phyloP scores from a whole-genome alignment of 1,140 invertebrate species.

The Alviniconcha marisindica region DNA sequence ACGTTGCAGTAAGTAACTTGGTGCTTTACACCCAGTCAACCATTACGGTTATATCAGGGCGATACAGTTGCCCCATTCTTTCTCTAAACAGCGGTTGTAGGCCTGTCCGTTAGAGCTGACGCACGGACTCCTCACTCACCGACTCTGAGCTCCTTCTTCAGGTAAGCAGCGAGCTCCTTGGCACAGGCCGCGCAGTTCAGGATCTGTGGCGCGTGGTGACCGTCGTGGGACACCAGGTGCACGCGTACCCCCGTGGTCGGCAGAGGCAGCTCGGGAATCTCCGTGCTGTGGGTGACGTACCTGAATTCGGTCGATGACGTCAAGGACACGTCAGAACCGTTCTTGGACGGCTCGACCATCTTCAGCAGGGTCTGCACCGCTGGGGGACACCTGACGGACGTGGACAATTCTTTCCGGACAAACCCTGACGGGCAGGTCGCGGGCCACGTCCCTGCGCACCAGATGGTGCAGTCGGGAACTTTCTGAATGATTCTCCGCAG shows the following conservation, averaged over 20 bases:
- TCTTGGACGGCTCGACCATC: not conserved
- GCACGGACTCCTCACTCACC: too few species aligned
- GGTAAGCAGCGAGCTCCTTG: not conserved
- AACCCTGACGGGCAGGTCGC: not conserved
- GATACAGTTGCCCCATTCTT: too few species aligned
- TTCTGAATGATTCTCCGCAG: not conserved
- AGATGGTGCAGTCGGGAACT: not conserved
- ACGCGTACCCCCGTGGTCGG: not conserved
- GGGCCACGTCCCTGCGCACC: not conserved
- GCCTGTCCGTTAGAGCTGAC: too few species aligned
- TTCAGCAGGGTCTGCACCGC: not conserved
- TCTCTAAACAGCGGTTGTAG: too few species aligned
- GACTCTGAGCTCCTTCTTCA: not conserved
- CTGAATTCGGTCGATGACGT: not conserved
- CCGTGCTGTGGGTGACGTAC: not conserved
- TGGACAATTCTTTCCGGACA: not conserved
- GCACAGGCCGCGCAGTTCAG: not conserved
- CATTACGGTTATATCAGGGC: too few species aligned
- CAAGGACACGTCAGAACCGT: not conserved
- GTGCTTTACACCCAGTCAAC: too few species aligned
- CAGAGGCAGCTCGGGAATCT: not conserved
- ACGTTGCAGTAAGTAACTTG: too few species aligned
- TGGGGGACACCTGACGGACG: not conserved
- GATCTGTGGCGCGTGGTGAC: not conserved
- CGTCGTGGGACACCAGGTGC: not conserved